These are phyloP conservation scores for Caerostris darwini DNA, from an alignment of 1,140 invertebrate genomes.

Conservation along the genomic window DNA sequence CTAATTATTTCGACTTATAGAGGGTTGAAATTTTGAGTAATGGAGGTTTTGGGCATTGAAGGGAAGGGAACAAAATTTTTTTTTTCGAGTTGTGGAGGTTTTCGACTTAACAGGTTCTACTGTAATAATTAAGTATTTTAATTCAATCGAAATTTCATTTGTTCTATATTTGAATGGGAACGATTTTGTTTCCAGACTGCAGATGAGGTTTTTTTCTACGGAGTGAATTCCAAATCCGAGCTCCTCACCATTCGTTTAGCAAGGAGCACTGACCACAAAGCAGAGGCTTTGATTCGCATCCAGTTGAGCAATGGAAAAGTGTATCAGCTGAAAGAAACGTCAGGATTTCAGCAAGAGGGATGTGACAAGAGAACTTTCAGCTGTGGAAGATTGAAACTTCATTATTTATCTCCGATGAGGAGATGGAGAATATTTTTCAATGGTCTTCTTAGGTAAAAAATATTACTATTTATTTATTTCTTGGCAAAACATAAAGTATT, in stretches of 20 bases:
- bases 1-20: too few relatives aligned
- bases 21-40: too few relatives aligned
- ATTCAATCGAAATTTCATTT: too few relatives aligned
- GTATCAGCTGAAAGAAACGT: not conserved
- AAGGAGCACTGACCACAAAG: not conserved
- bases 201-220: constrained; percentile 68
- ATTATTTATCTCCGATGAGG: constrained; percentile 23
- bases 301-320: not conserved
- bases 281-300: constrained; percentile 29
- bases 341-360: not conserved
- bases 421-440: constrained; percentile 65
- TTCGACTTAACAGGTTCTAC: too few relatives aligned
- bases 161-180: too few relatives aligned
- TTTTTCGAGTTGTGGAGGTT: too few relatives aligned
- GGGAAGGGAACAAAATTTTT: too few relatives aligned
- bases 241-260: constrained; percentile 2
- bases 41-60: too few relatives aligned
- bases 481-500: too few relatives aligned
- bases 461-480: too few relatives aligned
- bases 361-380: not conserved
- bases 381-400: constrained; percentile 38
- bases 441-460: constrained; percentile 14
- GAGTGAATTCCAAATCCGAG: constrained; percentile 59
- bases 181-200: not conserved
- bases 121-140: too few relatives aligned